These are phyloP conservation scores for Ceyx melanurus DNA, from an alignment of 2,113 vertebrate species.

Conservation along the genomic window DNA sequence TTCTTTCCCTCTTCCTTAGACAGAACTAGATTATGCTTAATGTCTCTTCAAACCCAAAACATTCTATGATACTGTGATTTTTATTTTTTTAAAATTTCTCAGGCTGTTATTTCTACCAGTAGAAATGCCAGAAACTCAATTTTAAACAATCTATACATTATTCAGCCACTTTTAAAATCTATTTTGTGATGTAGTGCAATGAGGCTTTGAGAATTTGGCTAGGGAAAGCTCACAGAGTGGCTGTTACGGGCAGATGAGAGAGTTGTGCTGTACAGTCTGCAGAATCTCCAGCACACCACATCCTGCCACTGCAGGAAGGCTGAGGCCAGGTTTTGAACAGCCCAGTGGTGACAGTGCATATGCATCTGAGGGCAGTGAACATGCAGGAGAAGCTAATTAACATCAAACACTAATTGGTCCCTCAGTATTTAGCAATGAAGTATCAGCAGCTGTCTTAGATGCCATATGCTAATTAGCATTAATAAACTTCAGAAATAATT, in stretches of 20 bases:
- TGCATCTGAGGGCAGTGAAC: constrained; percentile 69
- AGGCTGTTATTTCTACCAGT: background rate
- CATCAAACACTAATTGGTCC: constrained; percentile 85
- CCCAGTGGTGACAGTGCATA: constrained; percentile 53
- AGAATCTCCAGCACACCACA: constrained; percentile 44
- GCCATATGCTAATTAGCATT: constrained; percentile 87
- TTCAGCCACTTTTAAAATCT: background rate
- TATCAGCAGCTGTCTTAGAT: constrained; percentile 84
- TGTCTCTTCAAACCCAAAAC: background rate
- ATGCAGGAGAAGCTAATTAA: constrained; percentile 81
- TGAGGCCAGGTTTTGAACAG: constrained; percentile 72
- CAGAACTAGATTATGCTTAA: background rate
- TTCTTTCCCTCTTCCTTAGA: background rate
- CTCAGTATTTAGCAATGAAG: constrained; percentile 84
- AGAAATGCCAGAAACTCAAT: background rate
- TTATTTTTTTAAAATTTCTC: background rate
- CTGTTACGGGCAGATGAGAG: background rate
- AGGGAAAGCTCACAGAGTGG: background rate
- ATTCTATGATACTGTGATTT: background rate
- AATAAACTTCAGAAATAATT: constrained; percentile 88
- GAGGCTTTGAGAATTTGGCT: background rate
- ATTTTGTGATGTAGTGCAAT: background rate
- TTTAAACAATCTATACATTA: background rate
- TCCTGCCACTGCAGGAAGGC: constrained; percentile 18
- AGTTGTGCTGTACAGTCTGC: background rate